Base-by-base conservation (phyloP, 2,888 invertebrate species). In the Trichopria drosophilae region DNA sequence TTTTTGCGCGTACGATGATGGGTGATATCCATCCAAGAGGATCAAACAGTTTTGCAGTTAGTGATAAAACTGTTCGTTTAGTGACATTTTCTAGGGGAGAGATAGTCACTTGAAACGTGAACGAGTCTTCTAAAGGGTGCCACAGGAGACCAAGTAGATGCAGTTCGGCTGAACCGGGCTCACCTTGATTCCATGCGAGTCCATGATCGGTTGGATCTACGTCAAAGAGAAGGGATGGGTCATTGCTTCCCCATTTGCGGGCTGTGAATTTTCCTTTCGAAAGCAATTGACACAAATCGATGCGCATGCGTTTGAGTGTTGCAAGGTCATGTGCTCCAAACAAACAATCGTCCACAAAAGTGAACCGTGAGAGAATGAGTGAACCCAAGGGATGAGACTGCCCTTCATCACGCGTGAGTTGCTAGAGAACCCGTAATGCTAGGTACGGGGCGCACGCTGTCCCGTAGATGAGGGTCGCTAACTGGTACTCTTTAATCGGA, bases 21-120 rank as follows among this genome's bases (percentile, higher is more conserved):
- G 49, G 49, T 18, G 35, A 19, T n/a, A n/a, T n/a, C n/a, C 49
- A 52, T 13, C 52, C 55, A 6, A 55, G 16, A 1, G 45, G 51
- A 26, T 55, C 55, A 31, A 51, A 55, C 16, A 48, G 20, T 51
- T 31, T 10, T 10, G 55, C 45, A 7, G 35, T 55, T 15, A 26
- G 28, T 3, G 48, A 51, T 10, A 52, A 41, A 9, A 52, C 36
- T 5, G 41, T 13, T 16, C 52, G 52, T 32, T 47, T 47, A n/a
- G n/a, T n/a, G n/a, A n/a, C n/a, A n/a, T n/a, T n/a, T n/a, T n/a
- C n/a, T n/a, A n/a, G n/a, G n/a, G n/a, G n/a, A n/a, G n/a, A n/a
- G n/a, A n/a, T n/a, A n/a, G n/a, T n/a, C n/a, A n/a, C n/a, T n/a
- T n/a, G 3, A 18, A 47, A 47, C 1, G 29, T 22, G 24, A 47